These are phyloP conservation scores for Gyps fulvus DNA, from an alignment of 2,113 vertebrate genomes.

Conservation along the genomic window DNA sequence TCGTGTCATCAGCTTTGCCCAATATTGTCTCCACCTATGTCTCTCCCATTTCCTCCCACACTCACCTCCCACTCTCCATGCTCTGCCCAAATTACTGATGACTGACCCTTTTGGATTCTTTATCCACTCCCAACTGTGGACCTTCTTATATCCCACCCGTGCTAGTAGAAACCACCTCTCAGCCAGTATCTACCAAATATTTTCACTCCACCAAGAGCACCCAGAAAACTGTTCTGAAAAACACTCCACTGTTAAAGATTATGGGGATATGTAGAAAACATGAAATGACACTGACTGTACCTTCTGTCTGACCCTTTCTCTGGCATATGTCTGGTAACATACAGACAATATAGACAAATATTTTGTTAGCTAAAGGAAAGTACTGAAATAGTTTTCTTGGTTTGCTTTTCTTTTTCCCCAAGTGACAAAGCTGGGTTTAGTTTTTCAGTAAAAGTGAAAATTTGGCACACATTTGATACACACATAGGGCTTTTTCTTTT, in stretches of 20 bases:
- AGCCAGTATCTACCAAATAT: neutral
- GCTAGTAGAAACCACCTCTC: neutral
- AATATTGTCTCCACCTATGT: neutral
- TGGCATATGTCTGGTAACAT: neutral
- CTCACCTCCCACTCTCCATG: neutral
- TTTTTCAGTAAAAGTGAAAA: neutral
- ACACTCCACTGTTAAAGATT: neutral
- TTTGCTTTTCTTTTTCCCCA: neutral
- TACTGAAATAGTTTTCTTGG: neutral
- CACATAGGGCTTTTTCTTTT: neutral
- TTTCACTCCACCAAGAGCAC: neutral
- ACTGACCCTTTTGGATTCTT: neutral
- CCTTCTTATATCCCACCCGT: neutral
- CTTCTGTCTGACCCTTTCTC: neutral
- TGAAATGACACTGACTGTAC: accelerated
- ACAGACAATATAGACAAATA: neutral
- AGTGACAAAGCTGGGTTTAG: neutral
- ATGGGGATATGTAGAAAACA: neutral
- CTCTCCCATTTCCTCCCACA: neutral
- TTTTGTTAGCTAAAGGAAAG: neutral
- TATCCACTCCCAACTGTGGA: neutral
- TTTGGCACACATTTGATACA: neutral
- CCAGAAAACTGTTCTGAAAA: neutral
- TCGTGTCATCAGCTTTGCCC: neutral
- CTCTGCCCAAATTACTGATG: neutral